Conservation (phyloP, 2,113 vertebrate species). For the Egretta garzetta region DNA sequence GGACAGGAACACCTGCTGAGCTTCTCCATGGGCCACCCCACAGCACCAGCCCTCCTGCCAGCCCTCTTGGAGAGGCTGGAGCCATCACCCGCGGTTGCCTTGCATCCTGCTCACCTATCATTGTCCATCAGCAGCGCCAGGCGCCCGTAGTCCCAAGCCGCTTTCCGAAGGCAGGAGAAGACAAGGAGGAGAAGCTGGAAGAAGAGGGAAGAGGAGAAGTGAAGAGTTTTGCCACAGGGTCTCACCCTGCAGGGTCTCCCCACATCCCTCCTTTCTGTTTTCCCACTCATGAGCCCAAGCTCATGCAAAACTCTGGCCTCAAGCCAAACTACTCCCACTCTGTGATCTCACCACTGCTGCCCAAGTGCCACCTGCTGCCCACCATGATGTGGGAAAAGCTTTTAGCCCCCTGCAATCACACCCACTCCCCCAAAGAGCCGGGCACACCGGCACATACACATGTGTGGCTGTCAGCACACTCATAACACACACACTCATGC, state of each 20-base stretch:
- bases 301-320: background rate
- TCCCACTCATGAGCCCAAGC: background rate
- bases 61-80: background rate
- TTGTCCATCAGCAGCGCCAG: conserved; percentile 94
- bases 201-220: background rate
- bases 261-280: background rate
- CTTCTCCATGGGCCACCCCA: fast-evolving
- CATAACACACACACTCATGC: fast-evolving
- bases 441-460: fast-evolving
- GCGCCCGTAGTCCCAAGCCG: conserved; percentile 96
- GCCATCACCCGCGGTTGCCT: background rate
- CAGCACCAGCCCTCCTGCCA: background rate
- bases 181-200: conserved; percentile 85
- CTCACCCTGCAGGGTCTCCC: background rate
- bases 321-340: background rate
- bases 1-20: background rate
- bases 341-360: background rate
- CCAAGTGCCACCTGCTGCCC: background rate
- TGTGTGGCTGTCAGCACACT: background rate
- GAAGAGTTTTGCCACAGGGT: background rate
- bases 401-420: background rate
- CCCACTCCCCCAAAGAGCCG: background rate
- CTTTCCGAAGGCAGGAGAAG: conserved; percentile 96
- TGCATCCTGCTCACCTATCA: conserved; percentile 83
- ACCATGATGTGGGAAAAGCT: background rate